These are phyloP conservation scores for Drosophila varians DNA, from an alignment of 1,140 invertebrate species.

Conservation along the genomic window DNA sequence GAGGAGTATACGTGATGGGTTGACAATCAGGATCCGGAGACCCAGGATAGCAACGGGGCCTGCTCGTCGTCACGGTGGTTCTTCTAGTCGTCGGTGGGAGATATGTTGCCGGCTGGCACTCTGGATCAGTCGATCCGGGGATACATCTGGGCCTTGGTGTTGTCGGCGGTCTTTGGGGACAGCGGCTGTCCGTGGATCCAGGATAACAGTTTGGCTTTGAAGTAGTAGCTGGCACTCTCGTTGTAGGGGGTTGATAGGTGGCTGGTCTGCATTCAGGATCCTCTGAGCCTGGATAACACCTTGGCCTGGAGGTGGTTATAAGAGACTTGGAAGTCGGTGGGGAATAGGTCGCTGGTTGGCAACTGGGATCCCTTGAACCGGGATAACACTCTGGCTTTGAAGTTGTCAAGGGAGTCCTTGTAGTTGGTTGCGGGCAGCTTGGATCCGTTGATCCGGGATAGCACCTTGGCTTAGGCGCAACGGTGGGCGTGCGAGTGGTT, in stretches of 20 bases:
- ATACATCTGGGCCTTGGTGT: slow-evolving; percentile 42
- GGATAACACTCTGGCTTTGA: slow-evolving; percentile 30
- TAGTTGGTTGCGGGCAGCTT: slow-evolving; percentile 23
- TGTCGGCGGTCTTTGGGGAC: slow-evolving; percentile 35
- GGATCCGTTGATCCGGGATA: slow-evolving; percentile 69
- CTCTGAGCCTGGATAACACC: slow-evolving; percentile 76
- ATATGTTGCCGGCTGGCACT: slow-evolving; percentile 59
- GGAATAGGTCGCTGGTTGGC: slow-evolving; percentile 29
- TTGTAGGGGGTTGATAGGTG: slow-evolving; percentile 52
- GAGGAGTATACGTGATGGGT: slow-evolving; percentile 24
- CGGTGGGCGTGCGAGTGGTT: slow-evolving; percentile 2
- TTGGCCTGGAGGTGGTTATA: slow-evolving; percentile 50
- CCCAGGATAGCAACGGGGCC: background rate
- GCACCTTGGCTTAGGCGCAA: slow-evolving; percentile 54
- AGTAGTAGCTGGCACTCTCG: slow-evolving; percentile 18
- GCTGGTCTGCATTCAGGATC: slow-evolving; percentile 84
- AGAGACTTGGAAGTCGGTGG: slow-evolving; percentile 39
- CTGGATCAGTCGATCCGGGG: slow-evolving; percentile 78
- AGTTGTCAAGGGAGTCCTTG: slow-evolving; percentile 18
- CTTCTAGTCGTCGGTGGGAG: background rate
- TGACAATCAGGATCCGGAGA: slow-evolving; percentile 84
- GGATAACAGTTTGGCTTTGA: background rate
- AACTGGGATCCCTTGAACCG: slow-evolving; percentile 79
- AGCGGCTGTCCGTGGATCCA: slow-evolving; percentile 1
- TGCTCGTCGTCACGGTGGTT: slow-evolving; percentile 1